phyloP scores from a whole-genome alignment of 2,797 vertebrate genomes.

The Mus caroli region DNA sequence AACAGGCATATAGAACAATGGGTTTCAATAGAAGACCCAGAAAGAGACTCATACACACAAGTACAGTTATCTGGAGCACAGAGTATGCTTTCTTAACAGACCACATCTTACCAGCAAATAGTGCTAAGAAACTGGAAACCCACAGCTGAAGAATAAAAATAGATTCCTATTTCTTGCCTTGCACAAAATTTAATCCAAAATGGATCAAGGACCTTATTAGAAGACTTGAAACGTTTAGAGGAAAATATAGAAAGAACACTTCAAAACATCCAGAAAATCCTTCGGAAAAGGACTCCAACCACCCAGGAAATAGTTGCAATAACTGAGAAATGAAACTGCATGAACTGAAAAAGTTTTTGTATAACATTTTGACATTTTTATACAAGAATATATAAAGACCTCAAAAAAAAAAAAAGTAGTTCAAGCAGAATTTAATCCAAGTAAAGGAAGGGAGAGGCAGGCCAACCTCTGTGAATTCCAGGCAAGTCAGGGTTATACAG shows the following conservation, averaged over 20 bases:
- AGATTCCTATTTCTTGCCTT: not conserved
- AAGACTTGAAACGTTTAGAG: not conserved
- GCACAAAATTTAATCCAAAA: not conserved
- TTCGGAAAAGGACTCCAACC: not conserved
- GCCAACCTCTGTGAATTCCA: not conserved
- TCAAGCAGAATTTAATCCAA: not conserved
- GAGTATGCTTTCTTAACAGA: not conserved
- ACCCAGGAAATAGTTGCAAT: not conserved
- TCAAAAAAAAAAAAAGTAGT: not conserved
- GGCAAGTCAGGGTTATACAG: not conserved
- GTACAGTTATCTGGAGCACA: not conserved
- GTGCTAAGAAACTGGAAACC: not conserved
- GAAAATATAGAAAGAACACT: not conserved
- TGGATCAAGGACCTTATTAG: not conserved
- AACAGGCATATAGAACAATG: not conserved
- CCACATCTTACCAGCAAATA: not conserved
- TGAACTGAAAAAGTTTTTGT: not conserved
- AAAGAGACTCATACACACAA: not conserved
- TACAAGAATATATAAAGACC: not conserved
- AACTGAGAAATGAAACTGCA: not conserved
- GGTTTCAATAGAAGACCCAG: not conserved
- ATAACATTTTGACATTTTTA: not conserved
- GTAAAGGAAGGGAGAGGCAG: not conserved
- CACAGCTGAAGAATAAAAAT: not conserved
- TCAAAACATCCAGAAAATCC: not conserved